Evolutionary conservation across 2,797 vertebrate genomes (phyloP).

Genomic region (Phylloscopus collybita): DNA sequence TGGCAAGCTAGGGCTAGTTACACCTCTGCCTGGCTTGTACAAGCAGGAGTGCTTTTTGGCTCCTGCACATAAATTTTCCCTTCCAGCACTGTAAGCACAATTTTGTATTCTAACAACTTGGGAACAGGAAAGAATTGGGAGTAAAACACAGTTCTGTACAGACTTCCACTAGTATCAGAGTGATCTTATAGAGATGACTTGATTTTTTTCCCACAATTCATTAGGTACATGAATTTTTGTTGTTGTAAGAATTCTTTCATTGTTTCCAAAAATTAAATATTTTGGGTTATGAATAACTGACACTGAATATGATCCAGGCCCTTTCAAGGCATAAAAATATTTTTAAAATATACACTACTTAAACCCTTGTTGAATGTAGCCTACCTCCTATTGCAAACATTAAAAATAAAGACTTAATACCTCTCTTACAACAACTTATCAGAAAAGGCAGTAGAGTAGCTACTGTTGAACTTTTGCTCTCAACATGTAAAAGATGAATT

Average conservation of each 20-base stretch:
- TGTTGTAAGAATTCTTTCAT: not conserved
- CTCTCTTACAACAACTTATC: not conserved
- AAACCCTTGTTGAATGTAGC: not conserved
- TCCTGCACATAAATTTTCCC: not conserved
- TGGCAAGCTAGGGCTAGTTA: not conserved
- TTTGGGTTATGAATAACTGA: not conserved
- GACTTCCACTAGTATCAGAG: not conserved
- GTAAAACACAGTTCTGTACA: not conserved
- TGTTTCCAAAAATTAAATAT: not conserved
- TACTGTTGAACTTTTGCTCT: not conserved
- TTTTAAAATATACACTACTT: not conserved
- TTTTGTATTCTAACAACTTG: not conserved
- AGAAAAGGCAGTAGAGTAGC: not conserved
- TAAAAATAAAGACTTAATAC: not conserved
- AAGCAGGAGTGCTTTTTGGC: not conserved
- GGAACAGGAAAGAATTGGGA: fast-evolving
- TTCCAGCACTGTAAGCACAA: not conserved
- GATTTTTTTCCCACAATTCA: not conserved
- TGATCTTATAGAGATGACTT: not conserved
- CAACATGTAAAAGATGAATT: not conserved
- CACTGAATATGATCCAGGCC: not conserved
- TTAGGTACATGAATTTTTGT: not conserved
- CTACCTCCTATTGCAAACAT: not conserved
- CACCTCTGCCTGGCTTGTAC: not conserved
- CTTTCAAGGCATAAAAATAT: not conserved